These are phyloP conservation scores for Athrips mouffetella DNA, from an alignment of 2,888 invertebrate genomes.

Conservation along the genomic window DNA sequence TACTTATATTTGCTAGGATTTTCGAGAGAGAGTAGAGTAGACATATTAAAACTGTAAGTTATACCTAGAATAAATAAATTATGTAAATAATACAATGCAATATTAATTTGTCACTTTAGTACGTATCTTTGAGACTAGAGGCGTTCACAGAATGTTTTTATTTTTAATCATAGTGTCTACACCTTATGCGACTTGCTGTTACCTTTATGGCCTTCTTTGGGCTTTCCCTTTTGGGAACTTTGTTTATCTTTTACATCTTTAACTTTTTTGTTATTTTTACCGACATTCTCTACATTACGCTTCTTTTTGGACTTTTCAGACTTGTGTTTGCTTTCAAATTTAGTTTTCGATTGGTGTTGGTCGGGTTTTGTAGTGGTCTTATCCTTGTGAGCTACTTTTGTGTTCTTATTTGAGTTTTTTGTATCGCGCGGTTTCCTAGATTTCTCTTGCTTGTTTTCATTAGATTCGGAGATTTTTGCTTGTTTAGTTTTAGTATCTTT, in stretches of 20 bases:
- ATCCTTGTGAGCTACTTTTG: not conserved
- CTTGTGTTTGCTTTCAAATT: not conserved
- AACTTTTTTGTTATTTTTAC: not conserved
- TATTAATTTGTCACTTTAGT: no score
- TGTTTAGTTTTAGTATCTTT: no score
- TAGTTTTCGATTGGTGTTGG: no score
- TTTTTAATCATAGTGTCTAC: no score
- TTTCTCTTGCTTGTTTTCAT: not conserved
- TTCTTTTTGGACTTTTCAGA: not conserved
- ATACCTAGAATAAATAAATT: no score
- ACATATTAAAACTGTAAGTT: no score
- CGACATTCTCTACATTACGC: not conserved
- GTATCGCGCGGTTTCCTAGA: not conserved
- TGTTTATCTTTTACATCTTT: not conserved
- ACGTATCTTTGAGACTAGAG: no score
- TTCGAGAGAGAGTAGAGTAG: not conserved
- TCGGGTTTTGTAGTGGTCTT: not conserved
- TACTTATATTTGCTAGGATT: not conserved
- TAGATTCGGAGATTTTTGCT: no score
- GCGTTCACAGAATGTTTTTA: no score
- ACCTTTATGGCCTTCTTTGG: not conserved
- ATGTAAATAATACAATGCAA: no score
- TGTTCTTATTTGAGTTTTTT: not conserved
- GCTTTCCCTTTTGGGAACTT: not conserved
- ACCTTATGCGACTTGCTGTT: no score